A percentile compares a stretch with the other conserved stretches of the same genome.
These are phyloP conservation scores for Carabus problematicus DNA, from an alignment of 2,888 invertebrate species.

Conservation along the genomic window DNA sequence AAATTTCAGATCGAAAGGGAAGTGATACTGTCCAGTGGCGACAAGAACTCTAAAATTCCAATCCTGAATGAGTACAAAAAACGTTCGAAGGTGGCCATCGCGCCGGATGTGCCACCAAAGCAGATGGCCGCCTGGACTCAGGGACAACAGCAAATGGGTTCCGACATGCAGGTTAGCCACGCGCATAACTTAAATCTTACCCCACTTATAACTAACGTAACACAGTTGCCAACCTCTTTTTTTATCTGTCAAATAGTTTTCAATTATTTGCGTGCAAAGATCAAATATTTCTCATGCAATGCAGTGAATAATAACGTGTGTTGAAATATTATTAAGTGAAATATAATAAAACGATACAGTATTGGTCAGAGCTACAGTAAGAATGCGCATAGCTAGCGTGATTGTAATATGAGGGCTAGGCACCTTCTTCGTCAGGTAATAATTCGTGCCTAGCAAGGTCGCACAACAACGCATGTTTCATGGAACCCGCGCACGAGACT, in stretches of 20 bases:
- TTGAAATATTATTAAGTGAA: too few species aligned
- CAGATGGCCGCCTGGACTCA: constrained; percentile 76
- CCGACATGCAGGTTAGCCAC: constrained; percentile 53
- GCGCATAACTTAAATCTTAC: constrained; percentile 5
- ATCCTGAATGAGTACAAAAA: constrained; percentile 77
- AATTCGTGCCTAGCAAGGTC: constrained; percentile 26
- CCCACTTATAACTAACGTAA: neutral
- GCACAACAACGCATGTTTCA: constrained; percentile 8
- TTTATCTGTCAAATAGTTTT: too few species aligned
- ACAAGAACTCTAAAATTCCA: constrained; percentile 80
- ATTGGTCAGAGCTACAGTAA: too few species aligned
- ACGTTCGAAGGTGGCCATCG: constrained; percentile 68
- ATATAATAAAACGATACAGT: too few species aligned
- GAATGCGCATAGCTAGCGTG: too few species aligned
- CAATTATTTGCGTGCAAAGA: too few species aligned
- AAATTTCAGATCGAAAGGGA: constrained; percentile 77
- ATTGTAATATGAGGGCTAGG: too few species aligned
- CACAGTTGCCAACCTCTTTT: too few species aligned
- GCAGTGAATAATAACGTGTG: too few species aligned
- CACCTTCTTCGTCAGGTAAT: constrained; percentile 3
- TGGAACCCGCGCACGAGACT: constrained; percentile 7
- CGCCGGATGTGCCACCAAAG: constrained; percentile 78
- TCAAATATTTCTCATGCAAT: too few species aligned
- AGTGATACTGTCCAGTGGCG: constrained; percentile 75
- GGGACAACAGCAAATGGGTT: constrained; percentile 51